Conservation (phyloP, 2,888 invertebrate species). For the Melanophora roralis region DNA sequence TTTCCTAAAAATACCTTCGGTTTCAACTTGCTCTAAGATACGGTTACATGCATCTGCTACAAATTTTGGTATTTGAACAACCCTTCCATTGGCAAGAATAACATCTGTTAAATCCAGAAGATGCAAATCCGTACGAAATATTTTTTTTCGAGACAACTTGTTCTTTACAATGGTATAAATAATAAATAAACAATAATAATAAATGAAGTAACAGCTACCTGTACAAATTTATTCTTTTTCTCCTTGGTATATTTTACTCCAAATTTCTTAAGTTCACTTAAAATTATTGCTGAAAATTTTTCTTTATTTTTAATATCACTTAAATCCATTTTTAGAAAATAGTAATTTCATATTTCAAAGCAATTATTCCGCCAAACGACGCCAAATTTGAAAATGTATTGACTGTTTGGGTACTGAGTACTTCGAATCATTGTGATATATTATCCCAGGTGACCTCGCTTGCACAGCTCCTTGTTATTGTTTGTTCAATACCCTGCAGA, state of each 20-base stretch:
- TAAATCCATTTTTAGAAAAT: slow-evolving; percentile 63
- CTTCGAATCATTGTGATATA: no score
- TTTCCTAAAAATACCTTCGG: slow-evolving; percentile 92
- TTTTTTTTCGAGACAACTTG: slow-evolving; percentile 70
- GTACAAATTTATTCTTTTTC: slow-evolving; percentile 80
- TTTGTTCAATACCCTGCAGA: no score
- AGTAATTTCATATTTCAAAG: no score
- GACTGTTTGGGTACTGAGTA: no score
- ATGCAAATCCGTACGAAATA: slow-evolving; percentile 80
- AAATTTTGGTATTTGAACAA: slow-evolving; percentile 84
- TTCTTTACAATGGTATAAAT: no score
- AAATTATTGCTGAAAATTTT: slow-evolving; percentile 79
- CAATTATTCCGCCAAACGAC: no score
- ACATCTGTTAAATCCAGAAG: slow-evolving; percentile 79
- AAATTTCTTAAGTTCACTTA: slow-evolving; percentile 82
- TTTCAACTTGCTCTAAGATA: slow-evolving; percentile 82
- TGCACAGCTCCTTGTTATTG: no score
- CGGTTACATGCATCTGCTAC: slow-evolving; percentile 85
- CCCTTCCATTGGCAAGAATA: slow-evolving; percentile 83
- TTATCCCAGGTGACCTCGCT: no score
- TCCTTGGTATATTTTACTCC: slow-evolving; percentile 85
- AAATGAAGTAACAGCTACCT: slow-evolving; percentile 76
- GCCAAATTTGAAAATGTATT: no score
- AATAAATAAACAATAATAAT: no score
- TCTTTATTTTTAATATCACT: slow-evolving; percentile 70